Evolutionary conservation across 2,113 vertebrate species (phyloP).

Genomic region (Daphoenositta chrysoptera): DNA sequence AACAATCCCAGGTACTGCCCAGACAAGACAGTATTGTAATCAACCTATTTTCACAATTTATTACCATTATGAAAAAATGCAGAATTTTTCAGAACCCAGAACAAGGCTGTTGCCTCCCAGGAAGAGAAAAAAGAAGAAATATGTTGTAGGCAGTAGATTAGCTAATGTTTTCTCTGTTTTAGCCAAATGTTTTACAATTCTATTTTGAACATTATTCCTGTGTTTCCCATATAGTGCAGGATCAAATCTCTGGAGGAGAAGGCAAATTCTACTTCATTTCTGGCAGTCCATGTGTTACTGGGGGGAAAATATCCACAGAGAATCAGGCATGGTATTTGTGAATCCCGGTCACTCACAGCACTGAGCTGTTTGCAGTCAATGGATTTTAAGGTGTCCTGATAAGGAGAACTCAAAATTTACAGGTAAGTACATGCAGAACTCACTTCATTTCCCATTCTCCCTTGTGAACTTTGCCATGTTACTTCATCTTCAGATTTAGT

Average conservation of each 20-base stretch:
- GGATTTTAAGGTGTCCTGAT: neutral
- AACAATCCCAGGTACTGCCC: neutral
- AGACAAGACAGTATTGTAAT: neutral
- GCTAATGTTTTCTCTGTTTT: neutral
- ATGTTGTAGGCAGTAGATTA: neutral
- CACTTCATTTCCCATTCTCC: neutral
- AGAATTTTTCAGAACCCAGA: neutral
- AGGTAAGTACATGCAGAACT: neutral
- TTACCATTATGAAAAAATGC: neutral
- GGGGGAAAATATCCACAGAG: neutral
- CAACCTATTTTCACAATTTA: neutral
- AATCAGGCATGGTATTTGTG: neutral
- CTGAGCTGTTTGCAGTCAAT: neutral
- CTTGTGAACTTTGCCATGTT: neutral
- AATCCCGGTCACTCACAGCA: neutral
- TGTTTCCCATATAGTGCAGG: neutral
- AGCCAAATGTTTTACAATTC: neutral
- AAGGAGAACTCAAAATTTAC: neutral
- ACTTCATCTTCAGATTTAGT: neutral
- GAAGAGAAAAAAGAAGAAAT: neutral
- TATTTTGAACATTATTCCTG: neutral
- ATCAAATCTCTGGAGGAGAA: neutral
- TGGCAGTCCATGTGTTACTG: neutral
- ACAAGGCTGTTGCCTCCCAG: neutral
- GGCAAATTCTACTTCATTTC: neutral